A percentile compares a stretch with the other conserved stretches of the same genome.
phyloP scores from a whole-genome alignment of 2,888 invertebrate species.

The Quadriops clusia region DNA sequence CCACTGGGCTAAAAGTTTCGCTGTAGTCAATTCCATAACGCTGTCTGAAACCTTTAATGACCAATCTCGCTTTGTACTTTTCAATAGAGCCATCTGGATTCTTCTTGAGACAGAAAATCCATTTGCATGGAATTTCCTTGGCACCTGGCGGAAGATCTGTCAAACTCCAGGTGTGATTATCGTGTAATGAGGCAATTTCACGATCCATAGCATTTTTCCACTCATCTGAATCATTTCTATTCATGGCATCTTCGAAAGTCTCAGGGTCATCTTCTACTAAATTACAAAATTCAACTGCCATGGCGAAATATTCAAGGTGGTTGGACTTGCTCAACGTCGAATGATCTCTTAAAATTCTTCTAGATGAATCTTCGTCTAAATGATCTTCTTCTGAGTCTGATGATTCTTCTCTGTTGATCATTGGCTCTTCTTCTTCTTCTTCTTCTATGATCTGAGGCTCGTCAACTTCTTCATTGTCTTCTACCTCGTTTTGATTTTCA shows the following conservation, averaged over 20 bases:
- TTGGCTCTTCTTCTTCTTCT: too few species aligned
- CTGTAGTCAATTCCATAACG: constrained; percentile 2
- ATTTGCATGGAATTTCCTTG: constrained; percentile 20
- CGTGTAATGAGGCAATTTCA: constrained; percentile 22
- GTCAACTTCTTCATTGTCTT: constrained; percentile 1
- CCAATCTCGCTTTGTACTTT: constrained; percentile 23
- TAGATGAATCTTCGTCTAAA: too few species aligned
- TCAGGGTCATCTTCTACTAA: background rate
- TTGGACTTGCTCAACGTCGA: background rate
- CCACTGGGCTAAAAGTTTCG: too few species aligned
- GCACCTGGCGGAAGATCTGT: constrained; percentile 17
- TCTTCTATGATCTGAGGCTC: too few species aligned
- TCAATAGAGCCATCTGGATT: constrained; percentile 21
- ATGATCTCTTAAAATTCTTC: too few species aligned
- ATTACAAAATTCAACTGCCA: too few species aligned
- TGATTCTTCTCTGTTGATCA: too few species aligned
- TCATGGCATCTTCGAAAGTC: constrained; percentile 7
- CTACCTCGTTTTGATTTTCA: too few species aligned
- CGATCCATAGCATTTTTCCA: constrained; percentile 16
- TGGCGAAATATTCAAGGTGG: constrained; percentile 1
- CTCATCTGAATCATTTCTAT: constrained; percentile 5
- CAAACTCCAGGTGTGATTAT: constrained; percentile 23
- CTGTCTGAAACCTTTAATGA: constrained; percentile 16
- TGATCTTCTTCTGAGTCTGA: too few species aligned
- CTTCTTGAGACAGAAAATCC: constrained; percentile 22